Base-by-base conservation (phyloP, 2,888 invertebrate species). In the Bursaphelenchus okinawaensis region DNA sequence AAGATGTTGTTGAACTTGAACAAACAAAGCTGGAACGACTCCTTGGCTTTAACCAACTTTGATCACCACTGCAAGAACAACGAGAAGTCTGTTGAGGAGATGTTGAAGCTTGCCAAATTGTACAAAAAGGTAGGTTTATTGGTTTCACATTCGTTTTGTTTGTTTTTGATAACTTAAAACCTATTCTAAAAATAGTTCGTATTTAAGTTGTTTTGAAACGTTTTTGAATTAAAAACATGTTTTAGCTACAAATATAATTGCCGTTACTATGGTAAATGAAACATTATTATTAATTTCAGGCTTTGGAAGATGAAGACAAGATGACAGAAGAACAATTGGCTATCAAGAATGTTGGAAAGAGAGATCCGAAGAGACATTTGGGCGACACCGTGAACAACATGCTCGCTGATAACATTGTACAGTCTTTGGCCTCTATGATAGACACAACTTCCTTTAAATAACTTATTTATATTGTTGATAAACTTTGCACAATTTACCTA, bases 271-370 rank as follows among this genome's bases (percentile, higher is more conserved):
- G 9, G 2, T 57, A 23, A 19, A 54, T n/a, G 20, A 26, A 58
- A 19, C 23, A 59, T 22, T 55, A 19, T n/a, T 20, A 24, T 22
- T 65, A 59, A 55, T 57, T 70, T 31, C 74, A 89, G 88, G 92
- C 96, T 7, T 86, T 98, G 68, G 96, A 98, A 85, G 98, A 98
- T 79, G 98, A 98, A 84, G 96, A 98, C 83, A 95, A 93, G 84
- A 95, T 98, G 95, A 96, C 96, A 4, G 92, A 94, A 0, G 95
- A 96, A 85, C 96, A 98, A 84, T 86, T 98, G 85, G 98, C 95
- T 22, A 96, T 98, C 82, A 98, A 98, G 85, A 98, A 98, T 86
- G 96, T 99, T 68, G 98, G 98, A 62, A 98, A 87, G 82, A 85
- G 86, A 81, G 98, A 98, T 84, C 98, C 98, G 23, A 99, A 99